Evolutionary conservation across 1,140 invertebrate genomes (phyloP), one percentile per base, ranked within the genome.

Genomic region (Holcopasites calliopsidis): DNA sequence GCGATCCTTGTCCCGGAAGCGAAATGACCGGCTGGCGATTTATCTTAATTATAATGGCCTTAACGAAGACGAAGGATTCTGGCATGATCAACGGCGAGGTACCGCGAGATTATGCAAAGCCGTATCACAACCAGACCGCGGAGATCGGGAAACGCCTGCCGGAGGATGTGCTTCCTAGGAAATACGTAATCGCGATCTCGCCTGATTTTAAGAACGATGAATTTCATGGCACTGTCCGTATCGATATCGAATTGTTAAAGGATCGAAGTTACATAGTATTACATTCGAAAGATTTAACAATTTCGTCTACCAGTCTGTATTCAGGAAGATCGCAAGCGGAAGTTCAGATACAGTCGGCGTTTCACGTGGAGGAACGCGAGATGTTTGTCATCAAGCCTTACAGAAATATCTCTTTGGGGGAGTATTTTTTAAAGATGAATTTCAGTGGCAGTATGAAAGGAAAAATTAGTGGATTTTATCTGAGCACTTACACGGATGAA

Each of bases 401-500:
- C 1, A 44, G 35, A 26, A 18, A 40, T 0, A 26, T 74, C 16
- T 18, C 60, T 3, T 0, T 35, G 4, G 76, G 60, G 3, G 6
- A 31, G 16, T 77, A 77, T 16, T 31, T 35, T 11, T 66, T 87
- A 13, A 57, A 44, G 18, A 64, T 87, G 13, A 58, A 47, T 35
- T 90, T 83, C 44, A 79, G 49, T 4, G 92, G 88, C 0, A 44
- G 33, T 4, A 83, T 93, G 55, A 76, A 76, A 4, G 76, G 80
- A 13, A 83, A 87, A 16, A 85, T 89, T 35, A 90, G 87, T 16
- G 95, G 95, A n/a, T 93, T 95, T 76, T 95, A 95, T 83, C 90
- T 94, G 57, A 97, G 96, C 87, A 94, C 93, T 18, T 98, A 98
- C 86, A 90, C 92, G 10, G 94, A 95, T 80, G 92, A 91, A 21